These are phyloP conservation scores for Zaprionus nigranus DNA, from an alignment of 1,140 invertebrate genomes.

Conservation along the genomic window DNA sequence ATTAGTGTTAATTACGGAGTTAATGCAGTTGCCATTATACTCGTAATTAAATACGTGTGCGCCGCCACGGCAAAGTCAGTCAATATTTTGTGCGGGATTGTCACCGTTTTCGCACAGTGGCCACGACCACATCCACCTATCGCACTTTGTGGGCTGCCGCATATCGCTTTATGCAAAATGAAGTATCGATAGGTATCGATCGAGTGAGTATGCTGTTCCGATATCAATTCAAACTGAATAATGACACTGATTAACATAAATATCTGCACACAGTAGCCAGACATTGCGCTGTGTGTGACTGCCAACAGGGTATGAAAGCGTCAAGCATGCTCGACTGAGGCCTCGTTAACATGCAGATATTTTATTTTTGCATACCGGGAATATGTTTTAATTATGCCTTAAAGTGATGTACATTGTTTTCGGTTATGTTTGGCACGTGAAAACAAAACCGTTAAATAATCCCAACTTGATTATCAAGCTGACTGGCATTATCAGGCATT, in stretches of 20 bases:
- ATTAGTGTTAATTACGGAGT: constrained; percentile 78
- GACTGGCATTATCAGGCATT: neutral
- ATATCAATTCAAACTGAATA: neutral
- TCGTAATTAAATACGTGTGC: constrained; percentile 48
- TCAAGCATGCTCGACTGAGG: neutral
- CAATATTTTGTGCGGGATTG: neutral
- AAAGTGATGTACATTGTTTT: constrained; percentile 67
- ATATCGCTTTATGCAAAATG: neutral
- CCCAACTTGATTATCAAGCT: neutral
- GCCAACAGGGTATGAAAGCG: neutral
- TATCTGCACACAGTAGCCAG: neutral
- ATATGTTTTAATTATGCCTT: constrained; percentile 75
- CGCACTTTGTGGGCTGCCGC: neutral
- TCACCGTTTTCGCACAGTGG: neutral
- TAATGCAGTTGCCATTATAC: constrained; percentile 72
- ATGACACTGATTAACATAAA: constrained; percentile 9
- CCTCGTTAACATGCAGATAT: neutral
- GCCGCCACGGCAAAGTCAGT: neutral
- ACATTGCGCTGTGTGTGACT: neutral
- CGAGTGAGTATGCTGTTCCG: neutral
- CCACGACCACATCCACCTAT: neutral
- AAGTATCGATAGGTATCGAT: constrained; percentile 4
- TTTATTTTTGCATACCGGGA: constrained; percentile 36
- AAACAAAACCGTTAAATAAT: neutral
- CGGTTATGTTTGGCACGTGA: neutral